These are phyloP conservation scores for Mystacides longicornis DNA, from an alignment of 2,888 invertebrate genomes.

Conservation along the genomic window DNA sequence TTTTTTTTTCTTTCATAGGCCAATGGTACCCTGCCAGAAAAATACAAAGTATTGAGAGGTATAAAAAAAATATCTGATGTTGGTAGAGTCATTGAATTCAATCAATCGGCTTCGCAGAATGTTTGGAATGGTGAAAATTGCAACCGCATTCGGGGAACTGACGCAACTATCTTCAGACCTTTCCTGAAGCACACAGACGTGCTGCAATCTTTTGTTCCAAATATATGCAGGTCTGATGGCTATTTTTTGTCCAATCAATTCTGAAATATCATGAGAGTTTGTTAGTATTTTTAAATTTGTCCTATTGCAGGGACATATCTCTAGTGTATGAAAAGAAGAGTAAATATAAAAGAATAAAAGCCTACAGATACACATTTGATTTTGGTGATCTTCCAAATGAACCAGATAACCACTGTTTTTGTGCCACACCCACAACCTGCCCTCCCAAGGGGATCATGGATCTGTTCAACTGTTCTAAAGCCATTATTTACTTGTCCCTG, in stretches of 20 bases:
- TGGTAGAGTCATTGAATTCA: constrained; percentile 63
- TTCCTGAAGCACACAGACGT: constrained; percentile 58
- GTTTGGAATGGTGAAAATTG: constrained; percentile 62
- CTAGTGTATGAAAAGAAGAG: constrained; percentile 54
- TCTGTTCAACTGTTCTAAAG: constrained; percentile 56
- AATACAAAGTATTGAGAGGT: constrained; percentile 68
- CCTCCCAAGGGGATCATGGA: constrained; percentile 70
- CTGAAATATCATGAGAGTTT: background rate
- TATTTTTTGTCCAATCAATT: background rate
- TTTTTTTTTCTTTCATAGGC: too few species aligned
- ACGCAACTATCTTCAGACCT: constrained; percentile 82
- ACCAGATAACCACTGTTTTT: constrained; percentile 50
- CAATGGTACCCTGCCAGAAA: background rate
- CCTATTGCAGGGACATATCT: too few species aligned
- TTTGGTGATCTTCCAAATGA: constrained; percentile 64
- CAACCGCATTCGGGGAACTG: constrained; percentile 72
- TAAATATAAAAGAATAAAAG: constrained; percentile 59
- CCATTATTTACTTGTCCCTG: constrained; percentile 66
- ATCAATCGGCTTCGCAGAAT: constrained; percentile 53
- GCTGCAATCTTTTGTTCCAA: constrained; percentile 64
- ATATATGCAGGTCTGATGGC: constrained; percentile 75
- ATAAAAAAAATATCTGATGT: constrained; percentile 62
- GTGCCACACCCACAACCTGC: constrained; percentile 52
- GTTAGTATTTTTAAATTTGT: constrained; percentile 44
- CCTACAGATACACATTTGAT: constrained; percentile 58